Conservation (phyloP, 2,797 vertebrate species). For the Myotis planiceps region DNA sequence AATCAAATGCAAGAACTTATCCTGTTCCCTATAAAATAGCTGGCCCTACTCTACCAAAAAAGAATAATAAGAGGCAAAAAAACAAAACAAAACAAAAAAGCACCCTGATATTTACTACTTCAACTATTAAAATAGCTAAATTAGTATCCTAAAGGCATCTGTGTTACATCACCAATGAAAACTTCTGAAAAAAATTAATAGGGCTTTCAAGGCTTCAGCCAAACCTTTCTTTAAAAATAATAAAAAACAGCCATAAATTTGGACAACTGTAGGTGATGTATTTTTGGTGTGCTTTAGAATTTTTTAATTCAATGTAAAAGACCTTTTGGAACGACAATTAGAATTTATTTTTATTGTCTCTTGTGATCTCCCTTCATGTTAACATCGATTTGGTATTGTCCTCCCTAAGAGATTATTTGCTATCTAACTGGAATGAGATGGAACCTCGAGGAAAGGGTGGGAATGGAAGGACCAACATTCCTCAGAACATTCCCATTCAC, state of each 20-base stretch:
- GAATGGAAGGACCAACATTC: neutral
- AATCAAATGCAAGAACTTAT: conserved; percentile 45
- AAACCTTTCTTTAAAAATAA: neutral
- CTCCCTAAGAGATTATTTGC: neutral
- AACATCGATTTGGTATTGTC: neutral
- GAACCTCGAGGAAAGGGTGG: neutral
- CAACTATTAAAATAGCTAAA: conserved; percentile 44
- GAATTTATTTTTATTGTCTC: neutral
- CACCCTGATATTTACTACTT: neutral
- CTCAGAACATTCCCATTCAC: too few species aligned
- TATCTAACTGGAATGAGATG: neutral
- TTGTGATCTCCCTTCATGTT: neutral
- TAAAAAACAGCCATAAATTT: conserved; percentile 13
- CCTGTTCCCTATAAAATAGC: conserved; percentile 20
- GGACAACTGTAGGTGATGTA: neutral
- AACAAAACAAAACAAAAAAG: neutral
- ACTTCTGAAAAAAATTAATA: conserved; percentile 55
- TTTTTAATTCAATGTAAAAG: neutral
- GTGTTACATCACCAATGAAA: conserved; percentile 54
- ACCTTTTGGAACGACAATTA: neutral
- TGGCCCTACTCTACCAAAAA: neutral
- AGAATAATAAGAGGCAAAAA: neutral
- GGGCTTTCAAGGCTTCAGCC: conserved; percentile 47
- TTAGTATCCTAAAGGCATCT: conserved; percentile 44
- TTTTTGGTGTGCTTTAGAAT: conserved; percentile 20